phyloP scores from a whole-genome alignment of 2,113 vertebrate genomes.

The Sphyrna mokarran region DNA sequence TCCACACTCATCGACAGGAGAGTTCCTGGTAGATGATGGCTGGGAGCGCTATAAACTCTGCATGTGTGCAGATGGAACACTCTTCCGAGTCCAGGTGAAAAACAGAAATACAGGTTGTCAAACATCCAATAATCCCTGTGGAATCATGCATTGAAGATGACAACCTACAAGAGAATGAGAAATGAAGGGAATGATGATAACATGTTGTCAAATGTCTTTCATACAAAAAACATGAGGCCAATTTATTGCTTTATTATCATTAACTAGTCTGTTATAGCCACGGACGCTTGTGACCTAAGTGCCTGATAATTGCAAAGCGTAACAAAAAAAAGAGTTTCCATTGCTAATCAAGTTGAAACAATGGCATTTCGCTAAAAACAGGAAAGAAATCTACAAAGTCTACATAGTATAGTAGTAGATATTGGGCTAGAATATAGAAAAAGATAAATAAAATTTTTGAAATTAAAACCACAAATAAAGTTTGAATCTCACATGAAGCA shows the following conservation, averaged over 20 bases:
- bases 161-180: neutral
- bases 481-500: neutral
- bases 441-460: neutral
- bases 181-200: neutral
- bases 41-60: constrained; percentile 92
- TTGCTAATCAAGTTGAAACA: neutral
- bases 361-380: neutral
- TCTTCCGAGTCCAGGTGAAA: constrained; percentile 87
- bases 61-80: constrained; percentile 85
- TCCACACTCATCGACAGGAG: constrained; percentile 64
- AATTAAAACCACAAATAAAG: neutral
- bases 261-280: neutral
- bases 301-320: neutral
- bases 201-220: neutral
- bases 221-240: neutral
- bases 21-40: constrained; percentile 61
- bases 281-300: neutral
- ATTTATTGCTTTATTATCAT: neutral
- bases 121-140: constrained; percentile 79
- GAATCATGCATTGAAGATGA: constrained; percentile 56
- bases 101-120: constrained; percentile 87
- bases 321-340: neutral
- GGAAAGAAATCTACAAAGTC: neutral
- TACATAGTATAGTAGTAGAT: neutral
- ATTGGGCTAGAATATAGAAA: neutral